Evolutionary conservation across 2,888 invertebrate species (phyloP).

Genomic region (Agrochola litura): DNA sequence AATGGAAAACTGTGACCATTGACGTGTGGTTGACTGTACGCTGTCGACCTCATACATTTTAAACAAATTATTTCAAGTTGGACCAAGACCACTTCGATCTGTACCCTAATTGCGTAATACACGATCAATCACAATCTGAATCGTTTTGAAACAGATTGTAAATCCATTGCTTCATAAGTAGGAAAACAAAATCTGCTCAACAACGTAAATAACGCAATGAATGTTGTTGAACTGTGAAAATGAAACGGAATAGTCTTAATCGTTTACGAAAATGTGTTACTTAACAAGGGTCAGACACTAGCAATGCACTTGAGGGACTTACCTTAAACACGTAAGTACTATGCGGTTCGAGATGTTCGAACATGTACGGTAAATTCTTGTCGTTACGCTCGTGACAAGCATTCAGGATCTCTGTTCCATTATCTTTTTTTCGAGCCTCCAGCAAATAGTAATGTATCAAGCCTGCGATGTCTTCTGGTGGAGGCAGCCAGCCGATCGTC

Average conservation of each 20-base stretch:
- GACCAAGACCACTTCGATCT: background rate
- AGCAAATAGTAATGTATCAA: constrained; percentile 94
- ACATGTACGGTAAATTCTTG: constrained; percentile 94
- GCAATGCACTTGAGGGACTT: constrained; percentile 39
- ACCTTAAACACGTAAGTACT: constrained; percentile 95
- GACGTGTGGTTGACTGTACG: too few relatives aligned
- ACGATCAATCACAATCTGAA: too few relatives aligned
- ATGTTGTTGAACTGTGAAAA: too few relatives aligned
- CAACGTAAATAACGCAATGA: too few relatives aligned
- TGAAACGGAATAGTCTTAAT: too few relatives aligned
- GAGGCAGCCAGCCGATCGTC: constrained; percentile 95
- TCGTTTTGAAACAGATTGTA: too few relatives aligned
- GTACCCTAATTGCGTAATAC: background rate
- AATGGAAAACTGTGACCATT: background rate
- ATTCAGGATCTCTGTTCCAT: constrained; percentile 81
- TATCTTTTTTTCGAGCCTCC: constrained; percentile 91
- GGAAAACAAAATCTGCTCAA: too few relatives aligned
- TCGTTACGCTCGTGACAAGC: constrained; percentile 92
- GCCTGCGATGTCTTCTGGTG: constrained; percentile 91
- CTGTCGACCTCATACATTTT: background rate
- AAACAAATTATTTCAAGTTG: background rate
- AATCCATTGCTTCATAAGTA: too few relatives aligned
- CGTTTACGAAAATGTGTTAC: too few relatives aligned
- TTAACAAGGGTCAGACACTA: too few relatives aligned
- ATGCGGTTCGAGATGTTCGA: constrained; percentile 94